A percentile compares a stretch with the other conserved stretches of the same genome.
phyloP scores from a whole-genome alignment of 2,797 vertebrate genomes.

The Valencia hispanica region DNA sequence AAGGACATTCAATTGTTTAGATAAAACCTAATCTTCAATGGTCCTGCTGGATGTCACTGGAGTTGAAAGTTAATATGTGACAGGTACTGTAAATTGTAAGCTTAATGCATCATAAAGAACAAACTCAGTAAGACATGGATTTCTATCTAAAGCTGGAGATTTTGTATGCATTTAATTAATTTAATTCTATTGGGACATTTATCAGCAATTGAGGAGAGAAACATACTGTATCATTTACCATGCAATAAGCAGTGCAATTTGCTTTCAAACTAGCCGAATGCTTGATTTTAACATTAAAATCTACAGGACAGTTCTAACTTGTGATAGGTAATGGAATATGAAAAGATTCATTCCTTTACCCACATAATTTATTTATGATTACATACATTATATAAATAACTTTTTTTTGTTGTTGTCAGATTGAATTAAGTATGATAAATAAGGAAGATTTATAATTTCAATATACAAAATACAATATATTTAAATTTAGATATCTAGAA shows the following conservation, averaged over 20 bases:
- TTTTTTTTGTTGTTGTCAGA: too few species aligned
- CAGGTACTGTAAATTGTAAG: not conserved
- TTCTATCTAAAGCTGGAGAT: not conserved
- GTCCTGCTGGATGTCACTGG: constrained; percentile 6
- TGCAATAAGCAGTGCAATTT: too few species aligned
- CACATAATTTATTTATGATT: too few species aligned
- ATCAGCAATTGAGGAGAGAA: not conserved
- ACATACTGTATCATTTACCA: too few species aligned
- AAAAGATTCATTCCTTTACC: too few species aligned
- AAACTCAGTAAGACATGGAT: not conserved
- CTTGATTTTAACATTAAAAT: not conserved
- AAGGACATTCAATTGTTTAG: constrained; percentile 35
- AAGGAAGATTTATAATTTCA: too few species aligned
- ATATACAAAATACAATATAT: too few species aligned
- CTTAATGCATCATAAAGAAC: not conserved
- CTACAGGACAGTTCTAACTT: too few species aligned
- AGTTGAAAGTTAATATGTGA: not conserved
- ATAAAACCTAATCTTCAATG: not conserved
- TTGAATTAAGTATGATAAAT: too few species aligned
- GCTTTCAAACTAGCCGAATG: not conserved
- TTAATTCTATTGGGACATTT: not conserved
- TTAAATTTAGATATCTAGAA: too few species aligned
- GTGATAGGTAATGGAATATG: too few species aligned
- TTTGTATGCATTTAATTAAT: not conserved
- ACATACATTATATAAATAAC: too few species aligned